Percentiles rank a stretch among this genome's conserved stretches.
Evolutionary conservation across 2,797 vertebrate genomes (phyloP).

Genomic region (Triplophysa yarkandensis): DNA sequence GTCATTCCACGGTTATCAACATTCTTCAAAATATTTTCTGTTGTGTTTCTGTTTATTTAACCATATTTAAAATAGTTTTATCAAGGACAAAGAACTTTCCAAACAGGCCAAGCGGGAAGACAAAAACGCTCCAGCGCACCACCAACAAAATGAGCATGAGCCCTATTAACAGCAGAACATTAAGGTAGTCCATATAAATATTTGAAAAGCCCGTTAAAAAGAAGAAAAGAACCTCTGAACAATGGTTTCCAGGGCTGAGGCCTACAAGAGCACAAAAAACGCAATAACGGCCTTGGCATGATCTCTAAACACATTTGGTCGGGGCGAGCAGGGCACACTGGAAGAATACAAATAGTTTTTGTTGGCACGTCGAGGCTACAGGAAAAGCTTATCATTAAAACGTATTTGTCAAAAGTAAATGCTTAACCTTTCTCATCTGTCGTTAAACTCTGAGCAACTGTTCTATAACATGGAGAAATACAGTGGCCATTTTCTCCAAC

Average conservation of each 20-base stretch:
- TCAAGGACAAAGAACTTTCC: background rate
- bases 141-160: constrained; percentile 13
- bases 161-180: constrained; percentile 67
- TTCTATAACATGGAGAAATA: constrained; percentile 6
- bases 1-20: too few species aligned
- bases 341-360: constrained; percentile 38
- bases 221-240: constrained; percentile 30
- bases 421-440: constrained; percentile 16
- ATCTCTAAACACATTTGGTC: constrained; percentile 36
- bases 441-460: constrained; percentile 29
- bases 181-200: constrained; percentile 67
- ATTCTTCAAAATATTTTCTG: too few species aligned
- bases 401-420: constrained; percentile 27
- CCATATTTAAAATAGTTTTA: background rate
- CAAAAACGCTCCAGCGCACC: constrained; percentile 9
- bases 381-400: constrained; percentile 33
- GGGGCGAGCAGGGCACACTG: constrained; percentile 8
- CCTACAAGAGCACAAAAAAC: constrained; percentile 24
- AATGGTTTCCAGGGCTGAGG: constrained; percentile 35
- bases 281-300: constrained; percentile 30
- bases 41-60: too few species aligned
- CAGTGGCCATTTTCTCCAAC: constrained; percentile 1
- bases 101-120: constrained; percentile 7
- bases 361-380: constrained; percentile 14
- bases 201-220: constrained; percentile 61